A percentile compares a stretch with the other conserved stretches of the same genome.
Conservation (phyloP, 2,888 invertebrate genomes). For the Hymenopus coronatus region DNA sequence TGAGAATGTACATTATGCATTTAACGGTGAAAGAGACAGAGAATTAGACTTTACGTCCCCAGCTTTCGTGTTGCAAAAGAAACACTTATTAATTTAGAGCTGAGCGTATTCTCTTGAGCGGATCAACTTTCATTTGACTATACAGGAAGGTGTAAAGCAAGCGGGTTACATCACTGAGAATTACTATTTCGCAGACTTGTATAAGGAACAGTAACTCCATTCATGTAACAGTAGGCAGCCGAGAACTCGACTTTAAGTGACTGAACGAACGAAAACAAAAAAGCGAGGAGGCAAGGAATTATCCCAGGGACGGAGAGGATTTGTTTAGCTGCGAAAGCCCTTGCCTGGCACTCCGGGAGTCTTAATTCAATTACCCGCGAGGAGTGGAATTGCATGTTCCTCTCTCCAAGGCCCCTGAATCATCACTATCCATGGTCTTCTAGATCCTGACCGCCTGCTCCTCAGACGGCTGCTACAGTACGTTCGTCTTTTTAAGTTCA, state of each 20-base stretch:
- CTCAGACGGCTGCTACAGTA: background rate
- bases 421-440: background rate
- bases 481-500: too few species aligned
- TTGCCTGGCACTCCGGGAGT: background rate
- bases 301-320: background rate
- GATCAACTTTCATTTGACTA: background rate
- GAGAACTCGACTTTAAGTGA: background rate
- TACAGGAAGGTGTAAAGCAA: background rate
- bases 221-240: background rate
- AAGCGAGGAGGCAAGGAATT: background rate
- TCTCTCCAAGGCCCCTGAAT: background rate
- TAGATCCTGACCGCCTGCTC: background rate
- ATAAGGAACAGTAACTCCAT: background rate
- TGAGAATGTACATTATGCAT: too few species aligned
- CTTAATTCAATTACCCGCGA: conserved; percentile 5
- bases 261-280: background rate
- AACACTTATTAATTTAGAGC: background rate
- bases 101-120: background rate
- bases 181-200: background rate
- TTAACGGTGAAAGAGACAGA: too few species aligned
- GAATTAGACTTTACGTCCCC: too few species aligned
- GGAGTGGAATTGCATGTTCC: conserved; percentile 7
- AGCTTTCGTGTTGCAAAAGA: too few species aligned
- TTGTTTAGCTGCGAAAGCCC: background rate
- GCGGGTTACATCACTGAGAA: background rate